Evolutionary conservation across 2,113 vertebrate genomes (phyloP), one percentile per base, ranked within the genome.

Genomic region (Rhinoderma darwinii): DNA sequence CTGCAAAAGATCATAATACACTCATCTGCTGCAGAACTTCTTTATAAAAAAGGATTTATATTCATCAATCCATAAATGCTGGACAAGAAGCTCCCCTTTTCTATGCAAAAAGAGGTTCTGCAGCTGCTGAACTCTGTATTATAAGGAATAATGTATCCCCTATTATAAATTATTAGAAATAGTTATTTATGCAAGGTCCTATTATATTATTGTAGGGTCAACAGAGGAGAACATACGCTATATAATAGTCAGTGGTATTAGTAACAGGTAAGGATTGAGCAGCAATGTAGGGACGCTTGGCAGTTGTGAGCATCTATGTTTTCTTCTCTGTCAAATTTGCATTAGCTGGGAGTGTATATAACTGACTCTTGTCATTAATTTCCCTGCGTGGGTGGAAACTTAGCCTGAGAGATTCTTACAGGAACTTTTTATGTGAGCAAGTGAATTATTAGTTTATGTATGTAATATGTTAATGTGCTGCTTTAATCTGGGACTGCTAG

Each of bases 351-450:
- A 83, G 82, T 70, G 66, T 17, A 72, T 50, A 83, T 18, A 37
- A 72, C 11, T 72, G 44, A 72, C 17, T 72, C 68, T 70, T 83
- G 63, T 83, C 66, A 83, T 83, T 83, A 83, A 50, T 83, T 37
- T 83, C 66, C 27, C 66, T 63, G 82, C 82, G 82, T 83, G 63
- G 82, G 82, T 72, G 61, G 82, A 35, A 70, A 83, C 82, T 70
- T 50, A 72, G 82, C 43, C 25, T n/a, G 47, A 83, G 82, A 83
- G 43, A 51, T 47, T 83, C 61, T 83, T 83, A 83, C 41, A 72
- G 43, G 44, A 70, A 72, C 82, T 50, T 68, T 83, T 83, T 83
- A 72, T 22, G 37, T 20, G 37, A 30, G 39, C 63, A 11, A 25
- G 18, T 83, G 82, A 83, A 72, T 83, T 22, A 83, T 70, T 47